A percentile compares a stretch with the other conserved stretches of the same genome.
Evolutionary conservation across 2,888 invertebrate species (phyloP).

Genomic region (Harpagoxenus sublaevis): DNA sequence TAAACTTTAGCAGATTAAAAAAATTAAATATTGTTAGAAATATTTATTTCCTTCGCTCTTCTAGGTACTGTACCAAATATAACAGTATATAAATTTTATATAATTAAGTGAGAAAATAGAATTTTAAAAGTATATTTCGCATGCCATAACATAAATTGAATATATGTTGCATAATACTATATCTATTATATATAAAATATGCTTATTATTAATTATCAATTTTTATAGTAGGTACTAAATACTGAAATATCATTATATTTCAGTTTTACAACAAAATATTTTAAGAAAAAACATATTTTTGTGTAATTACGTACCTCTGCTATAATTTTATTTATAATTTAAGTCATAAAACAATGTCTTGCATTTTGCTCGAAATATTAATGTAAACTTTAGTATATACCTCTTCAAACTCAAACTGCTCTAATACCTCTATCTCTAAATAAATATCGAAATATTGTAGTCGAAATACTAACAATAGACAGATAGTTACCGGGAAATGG

Average conservation of each 20-base stretch:
- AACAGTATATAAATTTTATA: slow-evolving; percentile 5
- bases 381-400: neutral
- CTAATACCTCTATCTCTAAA: neutral
- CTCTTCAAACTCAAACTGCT: no score
- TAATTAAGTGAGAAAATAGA: neutral
- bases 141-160: neutral
- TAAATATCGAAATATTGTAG: neutral
- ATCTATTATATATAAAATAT: neutral
- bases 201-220: neutral
- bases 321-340: slow-evolving; percentile 2
- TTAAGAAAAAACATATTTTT: neutral
- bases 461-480: no score
- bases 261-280: neutral
- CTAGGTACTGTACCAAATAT: neutral
- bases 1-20: neutral
- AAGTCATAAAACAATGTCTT: neutral
- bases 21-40: neutral
- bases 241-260: neutral
- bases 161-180: neutral
- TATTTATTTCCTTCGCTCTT: neutral
- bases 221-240: neutral
- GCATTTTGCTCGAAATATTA: neutral
- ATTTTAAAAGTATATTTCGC: neutral
- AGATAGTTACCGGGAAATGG: no score
- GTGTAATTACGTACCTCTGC: neutral